These are phyloP conservation scores for Cochlearius cochlearius DNA, from an alignment of 2,113 vertebrate genomes.

Conservation along the genomic window DNA sequence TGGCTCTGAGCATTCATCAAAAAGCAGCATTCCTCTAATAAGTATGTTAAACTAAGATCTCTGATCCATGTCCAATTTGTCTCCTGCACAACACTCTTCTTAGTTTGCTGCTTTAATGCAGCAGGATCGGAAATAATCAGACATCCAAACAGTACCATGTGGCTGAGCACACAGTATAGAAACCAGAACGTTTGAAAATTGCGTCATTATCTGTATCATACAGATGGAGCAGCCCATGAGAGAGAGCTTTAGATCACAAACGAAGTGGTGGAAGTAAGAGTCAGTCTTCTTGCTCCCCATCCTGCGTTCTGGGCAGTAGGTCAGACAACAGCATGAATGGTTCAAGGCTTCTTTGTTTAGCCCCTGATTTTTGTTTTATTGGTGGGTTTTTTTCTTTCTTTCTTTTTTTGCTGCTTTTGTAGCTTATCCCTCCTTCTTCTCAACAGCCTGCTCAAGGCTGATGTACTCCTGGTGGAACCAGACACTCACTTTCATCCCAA, in stretches of 20 bases:
- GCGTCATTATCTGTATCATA: background rate
- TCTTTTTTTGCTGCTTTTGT: background rate
- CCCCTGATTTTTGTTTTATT: no score
- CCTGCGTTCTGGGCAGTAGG: background rate
- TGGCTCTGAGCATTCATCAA: background rate
- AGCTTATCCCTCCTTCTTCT: background rate
- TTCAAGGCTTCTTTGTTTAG: background rate
- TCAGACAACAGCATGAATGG: background rate
- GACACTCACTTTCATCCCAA: background rate
- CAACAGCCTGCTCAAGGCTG: background rate
- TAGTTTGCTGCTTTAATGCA: background rate
- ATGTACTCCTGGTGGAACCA: background rate
- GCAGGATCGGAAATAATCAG: background rate
- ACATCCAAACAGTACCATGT: background rate
- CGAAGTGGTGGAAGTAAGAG: background rate
- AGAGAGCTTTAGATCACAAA: background rate
- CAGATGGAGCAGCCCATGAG: background rate
- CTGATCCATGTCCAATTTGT: background rate
- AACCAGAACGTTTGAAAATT: background rate
- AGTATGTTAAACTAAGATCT: background rate
- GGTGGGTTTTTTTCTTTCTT: no score
- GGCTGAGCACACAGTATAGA: background rate
- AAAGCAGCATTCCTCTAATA: background rate
- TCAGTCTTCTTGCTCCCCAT: background rate
- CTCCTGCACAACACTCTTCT: background rate